Evolutionary conservation across 2,797 vertebrate genomes (phyloP), one percentile per base, ranked within the genome.

Genomic region (Fistularia commersonii): DNA sequence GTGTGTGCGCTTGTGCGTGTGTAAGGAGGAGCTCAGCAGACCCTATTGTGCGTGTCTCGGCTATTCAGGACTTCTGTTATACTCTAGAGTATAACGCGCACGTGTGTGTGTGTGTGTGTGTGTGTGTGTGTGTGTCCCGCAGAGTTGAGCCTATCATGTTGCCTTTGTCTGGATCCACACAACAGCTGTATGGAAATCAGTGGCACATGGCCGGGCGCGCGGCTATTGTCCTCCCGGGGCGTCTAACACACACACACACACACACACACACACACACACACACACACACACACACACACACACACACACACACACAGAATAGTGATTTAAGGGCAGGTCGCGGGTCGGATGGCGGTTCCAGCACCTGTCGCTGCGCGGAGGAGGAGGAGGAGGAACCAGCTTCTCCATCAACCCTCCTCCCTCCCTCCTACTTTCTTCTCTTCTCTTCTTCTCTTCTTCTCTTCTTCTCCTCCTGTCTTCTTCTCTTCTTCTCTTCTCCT

Each of bases 171-270:
- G 73, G 66, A n/a, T 66, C 48, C 78, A 72, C 78, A 62, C 71
- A 84, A 90, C 91, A 92, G 92, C 92, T 93, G 91, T 92, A 93
- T 92, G 91, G 61, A 91, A 92, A 92, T 91, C 48, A 74, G 39
- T 57, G 79, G 85, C 88, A 87, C 89, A 87, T 87, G 89, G 82
- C 73, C 74, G 64, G n/a, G 58, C 54, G 66, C 64, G 74, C 50
- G 39, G 41, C 81, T 68, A 87, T 90, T 91, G 87, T 89, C 54
- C 76, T 48, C 69, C 8, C 39, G 46, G 53, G 74, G 82, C 79
- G 76, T 77, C 76, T 54, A 48, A 8, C 55, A 6, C 44, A n/a
- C 34, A 15, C 62, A 45, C 55, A 45, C 45, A 12, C 53, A 32
- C 61, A 10, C 51, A 10, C 57, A 34, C 42, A 23, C 52, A 11